phyloP scores from a whole-genome alignment of 2,113 vertebrate species.

The Lepidothrix coronata region DNA sequence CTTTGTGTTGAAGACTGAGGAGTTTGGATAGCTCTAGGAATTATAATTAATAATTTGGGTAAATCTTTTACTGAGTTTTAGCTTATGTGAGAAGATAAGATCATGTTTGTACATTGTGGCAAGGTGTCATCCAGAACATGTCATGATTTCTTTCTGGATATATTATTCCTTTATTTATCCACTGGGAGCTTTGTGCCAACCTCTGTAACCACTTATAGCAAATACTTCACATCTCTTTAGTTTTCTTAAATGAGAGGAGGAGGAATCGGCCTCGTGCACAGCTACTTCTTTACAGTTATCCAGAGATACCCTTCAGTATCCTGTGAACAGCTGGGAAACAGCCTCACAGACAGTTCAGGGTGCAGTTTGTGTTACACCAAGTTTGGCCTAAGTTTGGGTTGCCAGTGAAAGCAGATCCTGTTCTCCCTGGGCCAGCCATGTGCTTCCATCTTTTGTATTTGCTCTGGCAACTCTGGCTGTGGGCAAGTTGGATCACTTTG shows the following conservation, averaged over 20 bases:
- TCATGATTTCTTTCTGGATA: not conserved
- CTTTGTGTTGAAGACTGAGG: not conserved
- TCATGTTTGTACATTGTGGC: not conserved
- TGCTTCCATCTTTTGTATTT: conserved; percentile 26
- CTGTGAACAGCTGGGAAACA: not conserved
- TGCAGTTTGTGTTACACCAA: not conserved
- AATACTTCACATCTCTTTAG: not conserved
- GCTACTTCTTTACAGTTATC: not conserved
- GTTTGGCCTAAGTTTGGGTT: not conserved
- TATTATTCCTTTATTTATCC: not conserved
- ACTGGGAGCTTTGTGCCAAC: not conserved
- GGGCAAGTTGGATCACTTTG: not conserved
- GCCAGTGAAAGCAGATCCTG: not conserved
- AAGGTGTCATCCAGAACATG: not conserved
- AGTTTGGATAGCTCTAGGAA: not conserved
- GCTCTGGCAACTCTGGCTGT: not conserved
- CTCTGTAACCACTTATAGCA: not conserved
- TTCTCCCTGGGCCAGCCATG: not conserved
- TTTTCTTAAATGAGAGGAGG: not conserved
- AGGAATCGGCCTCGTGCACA: not conserved
- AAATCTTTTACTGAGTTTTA: not conserved
- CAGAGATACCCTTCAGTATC: not conserved
- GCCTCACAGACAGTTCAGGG: not conserved
- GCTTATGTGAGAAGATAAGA: not conserved
- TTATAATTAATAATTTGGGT: not conserved